Conservation (phyloP, 2,113 vertebrate species). For the Panurus biarmicus region DNA sequence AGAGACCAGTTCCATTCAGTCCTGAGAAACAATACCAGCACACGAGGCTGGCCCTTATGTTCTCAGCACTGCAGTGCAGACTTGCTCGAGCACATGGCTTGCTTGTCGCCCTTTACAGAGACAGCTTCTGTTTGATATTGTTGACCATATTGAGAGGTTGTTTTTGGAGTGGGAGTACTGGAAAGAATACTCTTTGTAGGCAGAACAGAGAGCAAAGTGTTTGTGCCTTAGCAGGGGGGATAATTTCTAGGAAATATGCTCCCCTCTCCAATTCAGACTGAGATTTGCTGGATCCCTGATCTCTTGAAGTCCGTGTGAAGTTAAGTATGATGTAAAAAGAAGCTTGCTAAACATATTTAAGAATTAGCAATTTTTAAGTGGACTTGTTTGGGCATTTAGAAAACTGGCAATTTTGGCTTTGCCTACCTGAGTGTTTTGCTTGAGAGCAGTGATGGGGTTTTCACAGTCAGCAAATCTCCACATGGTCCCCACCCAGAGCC, state of each 20-base stretch:
- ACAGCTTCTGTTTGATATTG: constrained; percentile 6
- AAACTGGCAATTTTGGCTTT: neutral
- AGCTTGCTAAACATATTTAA: neutral
- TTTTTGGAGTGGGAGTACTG: constrained; percentile 12
- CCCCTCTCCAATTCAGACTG: neutral
- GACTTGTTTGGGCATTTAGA: neutral
- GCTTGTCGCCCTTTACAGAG: neutral
- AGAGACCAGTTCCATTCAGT: neutral
- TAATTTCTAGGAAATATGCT: neutral
- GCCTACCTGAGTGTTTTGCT: neutral
- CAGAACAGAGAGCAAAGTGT: constrained; percentile 10
- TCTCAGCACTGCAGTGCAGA: neutral
- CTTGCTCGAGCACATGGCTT: neutral
- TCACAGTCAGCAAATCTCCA: neutral
- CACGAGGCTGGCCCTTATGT: neutral
- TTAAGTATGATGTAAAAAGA: neutral
- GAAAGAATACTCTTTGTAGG: constrained; percentile 1
- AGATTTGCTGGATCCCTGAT: neutral
- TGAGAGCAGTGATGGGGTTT: neutral
- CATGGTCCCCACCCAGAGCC: neutral
- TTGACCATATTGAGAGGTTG: constrained; percentile 26
- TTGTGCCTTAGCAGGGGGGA: neutral
- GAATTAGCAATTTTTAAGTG: neutral
- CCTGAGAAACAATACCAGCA: neutral
- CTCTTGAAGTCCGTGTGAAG: neutral